Evolutionary conservation across 2,888 invertebrate genomes (phyloP).

Genomic region (Oxytorus armatus): DNA sequence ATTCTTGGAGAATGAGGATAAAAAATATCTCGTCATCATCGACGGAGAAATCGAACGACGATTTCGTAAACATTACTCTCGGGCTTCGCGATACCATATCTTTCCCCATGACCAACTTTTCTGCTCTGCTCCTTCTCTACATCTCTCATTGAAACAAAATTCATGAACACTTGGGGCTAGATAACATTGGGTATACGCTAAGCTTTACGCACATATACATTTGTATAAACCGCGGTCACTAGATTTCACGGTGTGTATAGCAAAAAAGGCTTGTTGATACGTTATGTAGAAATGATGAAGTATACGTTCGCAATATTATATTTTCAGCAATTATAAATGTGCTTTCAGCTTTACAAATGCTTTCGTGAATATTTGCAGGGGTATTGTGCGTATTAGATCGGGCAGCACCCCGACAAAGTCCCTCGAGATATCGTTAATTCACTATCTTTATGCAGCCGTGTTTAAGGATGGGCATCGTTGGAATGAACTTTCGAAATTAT

Average conservation of each 20-base stretch:
- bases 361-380: conserved; percentile 7
- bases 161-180: conserved; percentile 1
- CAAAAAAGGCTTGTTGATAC: conserved; percentile 1
- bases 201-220: not conserved
- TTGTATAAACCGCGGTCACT: not conserved
- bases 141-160: not conserved
- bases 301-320: not conserved
- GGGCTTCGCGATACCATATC: not conserved
- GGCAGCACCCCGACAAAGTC: not conserved
- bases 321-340: not conserved
- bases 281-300: conserved; percentile 20
- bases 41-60: conserved; percentile 29
- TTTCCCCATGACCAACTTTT: conserved; percentile 26
- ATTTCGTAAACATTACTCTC: not conserved
- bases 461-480: not conserved
- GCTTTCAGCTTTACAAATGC: too few relatives aligned
- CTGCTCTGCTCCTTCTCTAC: conserved; percentile 10
- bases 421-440: conserved; percentile 1
- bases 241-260: not conserved
- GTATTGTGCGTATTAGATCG: not conserved
- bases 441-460: not conserved
- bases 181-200: not conserved
- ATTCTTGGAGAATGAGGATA: conserved; percentile 10
- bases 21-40: not conserved
- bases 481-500: too few relatives aligned